Percentiles rank a stretch among this genome's conserved stretches.
Conservation (phyloP, 2,888 invertebrate species). For the Amaurobius ferox region DNA sequence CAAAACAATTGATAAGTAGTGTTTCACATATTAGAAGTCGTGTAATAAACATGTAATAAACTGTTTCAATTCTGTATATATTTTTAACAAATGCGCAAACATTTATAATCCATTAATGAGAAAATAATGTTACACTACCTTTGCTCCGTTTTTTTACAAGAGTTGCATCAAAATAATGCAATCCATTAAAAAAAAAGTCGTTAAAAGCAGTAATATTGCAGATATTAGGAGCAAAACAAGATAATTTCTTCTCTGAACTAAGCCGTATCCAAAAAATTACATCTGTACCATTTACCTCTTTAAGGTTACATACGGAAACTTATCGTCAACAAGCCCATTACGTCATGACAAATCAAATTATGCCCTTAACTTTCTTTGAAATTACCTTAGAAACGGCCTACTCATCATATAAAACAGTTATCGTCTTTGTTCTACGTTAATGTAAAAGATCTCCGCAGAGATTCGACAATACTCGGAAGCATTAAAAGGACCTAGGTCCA, state of each 20-base stretch:
- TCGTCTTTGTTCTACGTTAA: background rate
- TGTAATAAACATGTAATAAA: too few relatives aligned
- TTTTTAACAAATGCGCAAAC: too few relatives aligned
- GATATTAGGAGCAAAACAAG: background rate
- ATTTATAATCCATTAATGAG: too few relatives aligned
- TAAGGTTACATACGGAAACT: background rate
- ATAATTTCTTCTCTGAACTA: background rate
- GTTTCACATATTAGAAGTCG: too few relatives aligned
- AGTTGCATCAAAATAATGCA: background rate
- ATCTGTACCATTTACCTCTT: too few relatives aligned
- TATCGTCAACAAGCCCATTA: background rate
- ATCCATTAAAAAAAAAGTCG: background rate
- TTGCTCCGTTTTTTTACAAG: background rate
- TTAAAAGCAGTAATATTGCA: background rate
- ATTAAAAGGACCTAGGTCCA: background rate
- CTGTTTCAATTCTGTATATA: too few relatives aligned
- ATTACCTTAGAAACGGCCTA: background rate
- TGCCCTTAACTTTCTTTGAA: background rate
- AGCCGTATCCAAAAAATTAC: too few relatives aligned
- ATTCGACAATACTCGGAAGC: slow-evolving; percentile 22
- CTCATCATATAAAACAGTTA: background rate
- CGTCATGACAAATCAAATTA: background rate
- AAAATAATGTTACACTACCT: too few relatives aligned
- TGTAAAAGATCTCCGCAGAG: background rate
- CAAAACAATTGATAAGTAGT: too few relatives aligned